Evolutionary conservation across 2,797 vertebrate genomes (phyloP), one percentile per base, ranked within the genome.

Genomic region (Parambassis ranga): DNA sequence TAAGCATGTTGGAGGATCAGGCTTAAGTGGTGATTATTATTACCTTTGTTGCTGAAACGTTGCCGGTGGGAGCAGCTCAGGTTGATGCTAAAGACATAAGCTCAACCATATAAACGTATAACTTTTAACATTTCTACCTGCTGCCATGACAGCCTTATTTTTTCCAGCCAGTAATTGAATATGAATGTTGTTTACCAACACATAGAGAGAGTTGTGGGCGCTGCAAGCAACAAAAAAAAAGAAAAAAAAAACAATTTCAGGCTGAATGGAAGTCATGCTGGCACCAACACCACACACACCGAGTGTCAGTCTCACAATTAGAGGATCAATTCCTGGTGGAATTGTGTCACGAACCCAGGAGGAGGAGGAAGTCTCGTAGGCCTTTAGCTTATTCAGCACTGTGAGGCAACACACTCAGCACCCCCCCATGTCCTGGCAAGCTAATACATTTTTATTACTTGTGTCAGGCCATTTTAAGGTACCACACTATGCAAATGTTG

Each of bases 381-480:
- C n/a, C 70, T 66, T 56, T 38, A 63, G 85, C 83, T 85, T 91
- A 88, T 88, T 92, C 89, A 90, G 88, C 81, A 87, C 52, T 58
- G 65, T 27, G 1, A 83, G 71, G 67, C 61, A 82, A 84, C 85
- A 68, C 74, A 86, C 84, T 89, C 90, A 89, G 90, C 89, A 89
- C 68, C 63, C 63, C 49, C 74, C 42, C 75, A 65, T 70, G 78
- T 82, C 83, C 79, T 75, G 76, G 69, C 60, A 77, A 79, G 87
- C 78, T 87, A 87, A 92, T 88, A 83, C 80, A 87, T 88, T 91
- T 92, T 90, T 91, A 89, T 91, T 87, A 87, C 77, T 85, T 82
- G 79, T 91, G 91, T 85, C 90, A 84, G 81, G 86, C 65, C 47
- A 41, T 87, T 90, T 86, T 77, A 85, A 84, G 64, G 80, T 82